Base-by-base conservation (phyloP, 1,140 invertebrate species). In the Metopolophium dirhodum region DNA sequence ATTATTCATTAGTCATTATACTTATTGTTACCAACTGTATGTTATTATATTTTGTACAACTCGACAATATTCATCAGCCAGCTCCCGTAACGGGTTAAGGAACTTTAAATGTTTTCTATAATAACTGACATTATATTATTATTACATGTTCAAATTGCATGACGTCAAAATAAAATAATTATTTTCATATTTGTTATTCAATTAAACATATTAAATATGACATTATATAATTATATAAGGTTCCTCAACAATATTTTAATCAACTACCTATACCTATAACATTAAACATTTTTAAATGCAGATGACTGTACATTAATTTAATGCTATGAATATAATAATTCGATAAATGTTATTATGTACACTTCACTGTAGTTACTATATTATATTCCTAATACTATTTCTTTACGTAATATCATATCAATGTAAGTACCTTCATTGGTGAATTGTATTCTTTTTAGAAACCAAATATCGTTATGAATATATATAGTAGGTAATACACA, bases 51-150 rank as follows among this genome's bases (percentile, higher is more conserved):
- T 88, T 35, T n/a, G 47, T 88, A 35, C 47, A 51, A n/a, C 26
- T 51, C 14, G n/a, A 26, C 51, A 54, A 57, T 90, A 61, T 30
- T 61, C 89, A 90, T n/a, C 89, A 26, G n/a, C 23, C 18, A 9
- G n/a, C 22, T 35, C 30, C n/a, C 49, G 87, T 54, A 26, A 37
- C 88, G 89, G 89, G 89, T 90, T 61, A 90, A 90, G 30, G 89
- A 90, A 90, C 89, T 90, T 68, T 68, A 90, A 90, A 90, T 90
- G 89, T 90, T 90, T 90, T 90, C 26, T 90, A 90, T 68, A 61
- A 90, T 47, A 68, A 61, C 88, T 61, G 57, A 90, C 89, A 57
- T 89, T 90, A 90, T 90, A 20, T 68, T 41, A 57, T 89, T 90
- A 90, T 90, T 45, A 90, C 57, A 68, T 68, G 89, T 68, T 90